Evolutionary conservation across 2,888 invertebrate species (phyloP).

Genomic region (Opisthograptis luteolata): DNA sequence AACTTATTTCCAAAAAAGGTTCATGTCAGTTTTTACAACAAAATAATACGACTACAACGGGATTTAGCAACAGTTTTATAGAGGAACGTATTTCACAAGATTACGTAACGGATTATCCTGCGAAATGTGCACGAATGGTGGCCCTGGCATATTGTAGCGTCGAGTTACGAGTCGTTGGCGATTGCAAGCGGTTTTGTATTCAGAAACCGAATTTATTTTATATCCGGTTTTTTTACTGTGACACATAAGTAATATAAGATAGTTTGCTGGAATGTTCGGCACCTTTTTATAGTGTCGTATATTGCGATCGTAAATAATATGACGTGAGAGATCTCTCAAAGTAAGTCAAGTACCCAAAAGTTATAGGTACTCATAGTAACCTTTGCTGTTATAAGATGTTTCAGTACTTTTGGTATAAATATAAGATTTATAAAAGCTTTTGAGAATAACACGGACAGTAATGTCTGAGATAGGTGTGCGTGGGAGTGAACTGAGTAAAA

Average conservation of each 20-base stretch:
- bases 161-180: slow-evolving; percentile 8
- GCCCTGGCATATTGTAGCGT: not conserved
- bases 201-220: slow-evolving; percentile 26
- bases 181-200: slow-evolving; percentile 25
- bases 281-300: slow-evolving; percentile 10
- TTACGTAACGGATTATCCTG: not conserved
- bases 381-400: too few species aligned
- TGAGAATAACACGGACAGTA: too few species aligned
- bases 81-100: not conserved
- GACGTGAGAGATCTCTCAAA: slow-evolving; percentile 1
- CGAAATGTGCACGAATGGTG: slow-evolving; percentile 1
- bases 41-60: too few species aligned
- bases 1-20: too few species aligned
- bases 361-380: too few species aligned
- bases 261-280: slow-evolving; percentile 5
- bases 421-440: too few species aligned
- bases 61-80: too few species aligned
- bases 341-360: not conserved
- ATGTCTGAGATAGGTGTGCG: too few species aligned
- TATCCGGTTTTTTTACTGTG: slow-evolving; percentile 13
- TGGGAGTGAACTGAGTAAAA: not conserved
- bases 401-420: too few species aligned
- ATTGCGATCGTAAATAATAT: slow-evolving; percentile 1
- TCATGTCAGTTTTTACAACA: too few species aligned
- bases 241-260: slow-evolving; percentile 5